Percentiles rank a stretch among this genome's conserved stretches.
These are phyloP conservation scores for Myotis davidii DNA, from an alignment of 2,113 vertebrate genomes.

Conservation along the genomic window DNA sequence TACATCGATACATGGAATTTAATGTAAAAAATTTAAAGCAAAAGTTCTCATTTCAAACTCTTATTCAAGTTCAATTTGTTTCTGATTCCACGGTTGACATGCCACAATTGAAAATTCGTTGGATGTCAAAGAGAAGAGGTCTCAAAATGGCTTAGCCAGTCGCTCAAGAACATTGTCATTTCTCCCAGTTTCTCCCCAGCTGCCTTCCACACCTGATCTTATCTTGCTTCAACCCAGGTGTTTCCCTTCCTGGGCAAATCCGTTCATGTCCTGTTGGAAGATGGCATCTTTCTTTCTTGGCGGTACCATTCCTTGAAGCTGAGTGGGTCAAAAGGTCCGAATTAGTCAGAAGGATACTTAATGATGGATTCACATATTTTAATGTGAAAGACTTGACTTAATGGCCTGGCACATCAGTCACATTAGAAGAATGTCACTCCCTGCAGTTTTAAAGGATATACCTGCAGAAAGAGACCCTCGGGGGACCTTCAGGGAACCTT, in stretches of 20 bases:
- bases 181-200: background rate
- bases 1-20: background rate
- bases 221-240: background rate
- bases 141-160: background rate
- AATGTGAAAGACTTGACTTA: conserved; percentile 31
- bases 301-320: background rate
- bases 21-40: background rate
- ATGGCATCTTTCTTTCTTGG: conserved; percentile 27
- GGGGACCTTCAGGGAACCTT: background rate
- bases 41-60: background rate
- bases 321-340: background rate
- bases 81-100: background rate
- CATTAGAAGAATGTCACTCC: background rate
- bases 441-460: background rate
- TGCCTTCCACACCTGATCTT: background rate
- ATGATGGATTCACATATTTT: conserved; percentile 25
- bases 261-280: background rate
- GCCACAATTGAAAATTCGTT: conserved; percentile 1
- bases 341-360: conserved; percentile 33
- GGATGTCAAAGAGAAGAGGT: conserved; percentile 25
- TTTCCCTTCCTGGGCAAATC: background rate
- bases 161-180: background rate
- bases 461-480: background rate
- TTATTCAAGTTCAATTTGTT: background rate
- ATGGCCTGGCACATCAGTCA: background rate